These are phyloP conservation scores for Leucoraja erinaceus DNA, from an alignment of 2,113 vertebrate genomes.

Conservation along the genomic window DNA sequence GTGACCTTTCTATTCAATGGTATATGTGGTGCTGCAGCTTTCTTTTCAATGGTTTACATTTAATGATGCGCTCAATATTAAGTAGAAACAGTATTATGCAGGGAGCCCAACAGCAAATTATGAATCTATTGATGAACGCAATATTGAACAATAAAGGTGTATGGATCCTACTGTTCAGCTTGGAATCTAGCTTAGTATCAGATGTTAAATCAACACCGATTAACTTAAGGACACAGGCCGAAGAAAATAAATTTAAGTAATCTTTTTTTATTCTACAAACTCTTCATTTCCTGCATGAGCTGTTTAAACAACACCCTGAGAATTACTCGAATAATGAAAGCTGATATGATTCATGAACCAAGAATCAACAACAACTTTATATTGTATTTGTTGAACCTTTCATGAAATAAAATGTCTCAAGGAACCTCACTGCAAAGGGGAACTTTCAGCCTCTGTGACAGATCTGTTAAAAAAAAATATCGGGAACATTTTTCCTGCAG, in stretches of 20 bases:
- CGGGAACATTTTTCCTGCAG: no score
- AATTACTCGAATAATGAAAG: background rate
- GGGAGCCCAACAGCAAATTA: no score
- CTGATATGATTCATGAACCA: background rate
- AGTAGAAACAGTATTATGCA: background rate
- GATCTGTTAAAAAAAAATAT: no score
- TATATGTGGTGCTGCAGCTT: background rate
- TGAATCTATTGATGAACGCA: background rate
- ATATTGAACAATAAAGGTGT: background rate
- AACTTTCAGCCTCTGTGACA: no score
- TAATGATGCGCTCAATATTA: constrained; percentile 3
- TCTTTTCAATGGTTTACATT: background rate
- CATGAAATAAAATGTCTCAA: background rate
- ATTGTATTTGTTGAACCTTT: background rate
- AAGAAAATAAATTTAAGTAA: background rate
- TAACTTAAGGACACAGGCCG: background rate
- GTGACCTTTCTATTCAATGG: background rate
- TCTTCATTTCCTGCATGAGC: background rate
- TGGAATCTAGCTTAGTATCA: background rate
- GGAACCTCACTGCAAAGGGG: no score
- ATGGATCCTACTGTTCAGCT: background rate
- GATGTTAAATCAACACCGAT: background rate
- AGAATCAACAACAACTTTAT: background rate
- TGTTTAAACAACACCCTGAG: background rate
- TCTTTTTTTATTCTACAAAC: background rate